These are phyloP conservation scores for Cryptocephalus primarius DNA, from an alignment of 2,888 invertebrate genomes.

Conservation along the genomic window DNA sequence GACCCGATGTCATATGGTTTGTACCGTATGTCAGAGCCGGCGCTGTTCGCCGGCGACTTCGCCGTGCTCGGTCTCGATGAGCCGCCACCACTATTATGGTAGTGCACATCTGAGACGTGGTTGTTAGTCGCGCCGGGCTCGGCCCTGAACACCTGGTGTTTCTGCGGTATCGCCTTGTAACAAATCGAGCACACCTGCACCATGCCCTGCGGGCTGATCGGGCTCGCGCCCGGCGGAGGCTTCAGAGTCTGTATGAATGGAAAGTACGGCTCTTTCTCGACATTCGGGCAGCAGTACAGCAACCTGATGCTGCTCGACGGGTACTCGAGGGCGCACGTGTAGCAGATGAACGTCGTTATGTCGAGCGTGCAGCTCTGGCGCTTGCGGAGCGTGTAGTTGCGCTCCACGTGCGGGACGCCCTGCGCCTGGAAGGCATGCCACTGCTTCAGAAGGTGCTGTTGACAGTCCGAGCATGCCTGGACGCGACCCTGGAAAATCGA, in stretches of 20 bases:
- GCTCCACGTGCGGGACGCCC: constrained; percentile 63
- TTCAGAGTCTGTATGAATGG: constrained; percentile 76
- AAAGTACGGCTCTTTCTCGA: constrained; percentile 80
- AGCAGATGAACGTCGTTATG: constrained; percentile 73
- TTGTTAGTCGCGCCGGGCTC: constrained; percentile 26
- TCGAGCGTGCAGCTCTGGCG: constrained; percentile 53
- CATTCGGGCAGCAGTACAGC: constrained; percentile 74
- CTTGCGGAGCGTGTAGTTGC: constrained; percentile 72
- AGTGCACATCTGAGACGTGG: constrained; percentile 34
- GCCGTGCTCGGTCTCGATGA: constrained; percentile 40
- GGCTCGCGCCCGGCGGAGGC: constrained; percentile 75
- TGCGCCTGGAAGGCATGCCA: constrained; percentile 62
- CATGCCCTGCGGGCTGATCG: constrained; percentile 84
- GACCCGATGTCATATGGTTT: constrained; percentile 48
- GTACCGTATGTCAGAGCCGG: constrained; percentile 47
- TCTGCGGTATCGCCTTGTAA: constrained; percentile 70
- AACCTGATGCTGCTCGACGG: constrained; percentile 70
- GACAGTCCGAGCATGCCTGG: constrained; percentile 74
- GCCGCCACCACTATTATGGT: constrained; percentile 21
- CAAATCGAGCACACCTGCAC: constrained; percentile 82
- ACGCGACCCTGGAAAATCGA: constrained; percentile 62
- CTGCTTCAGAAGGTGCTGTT: constrained; percentile 75
- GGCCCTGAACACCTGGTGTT: constrained; percentile 53
- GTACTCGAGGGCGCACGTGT: constrained; percentile 75
- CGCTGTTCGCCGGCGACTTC: constrained; percentile 44